Evolutionary conservation across 2,113 vertebrate species (phyloP).

Genomic region (Thamnaconus septentrionalis): DNA sequence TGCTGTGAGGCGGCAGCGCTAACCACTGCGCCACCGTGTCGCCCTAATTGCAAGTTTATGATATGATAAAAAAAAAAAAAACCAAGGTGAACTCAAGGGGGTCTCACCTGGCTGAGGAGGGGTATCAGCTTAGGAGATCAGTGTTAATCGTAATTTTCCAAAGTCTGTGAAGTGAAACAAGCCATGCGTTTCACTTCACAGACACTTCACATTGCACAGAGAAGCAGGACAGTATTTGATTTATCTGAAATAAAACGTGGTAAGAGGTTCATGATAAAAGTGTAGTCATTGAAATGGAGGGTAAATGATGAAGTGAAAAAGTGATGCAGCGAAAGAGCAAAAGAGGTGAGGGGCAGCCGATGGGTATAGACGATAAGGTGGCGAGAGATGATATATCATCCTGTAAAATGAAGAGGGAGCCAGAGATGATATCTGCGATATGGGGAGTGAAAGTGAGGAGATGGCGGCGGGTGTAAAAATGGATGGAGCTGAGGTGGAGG

Average conservation of each 20-base stretch:
- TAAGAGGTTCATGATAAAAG: conserved; percentile 1
- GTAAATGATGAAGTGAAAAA: conserved; percentile 9
- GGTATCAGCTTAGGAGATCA: no score
- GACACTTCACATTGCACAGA: background rate
- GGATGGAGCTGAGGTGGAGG: conserved; percentile 10
- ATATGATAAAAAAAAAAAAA: no score
- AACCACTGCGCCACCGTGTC: no score
- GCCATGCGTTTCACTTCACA: no score
- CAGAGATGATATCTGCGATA: conserved; percentile 15
- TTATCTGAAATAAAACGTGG: conserved; percentile 4
- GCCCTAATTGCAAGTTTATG: no score
- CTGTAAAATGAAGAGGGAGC: conserved; percentile 36
- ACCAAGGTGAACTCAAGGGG: no score
- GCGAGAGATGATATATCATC: conserved; percentile 34
- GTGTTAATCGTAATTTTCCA: no score
- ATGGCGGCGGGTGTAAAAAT: conserved; percentile 4
- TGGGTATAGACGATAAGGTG: conserved; percentile 21
- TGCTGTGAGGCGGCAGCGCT: no score
- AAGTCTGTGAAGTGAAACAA: no score
- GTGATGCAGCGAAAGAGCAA: conserved; percentile 5
- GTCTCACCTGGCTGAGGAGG: no score
- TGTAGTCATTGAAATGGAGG: conserved; percentile 23
- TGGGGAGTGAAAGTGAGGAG: conserved; percentile 33
- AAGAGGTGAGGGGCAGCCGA: conserved; percentile 35
- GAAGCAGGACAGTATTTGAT: background rate